Evolutionary conservation across 2,113 vertebrate genomes (phyloP).

Genomic region (Rhynchomys soricoides): DNA sequence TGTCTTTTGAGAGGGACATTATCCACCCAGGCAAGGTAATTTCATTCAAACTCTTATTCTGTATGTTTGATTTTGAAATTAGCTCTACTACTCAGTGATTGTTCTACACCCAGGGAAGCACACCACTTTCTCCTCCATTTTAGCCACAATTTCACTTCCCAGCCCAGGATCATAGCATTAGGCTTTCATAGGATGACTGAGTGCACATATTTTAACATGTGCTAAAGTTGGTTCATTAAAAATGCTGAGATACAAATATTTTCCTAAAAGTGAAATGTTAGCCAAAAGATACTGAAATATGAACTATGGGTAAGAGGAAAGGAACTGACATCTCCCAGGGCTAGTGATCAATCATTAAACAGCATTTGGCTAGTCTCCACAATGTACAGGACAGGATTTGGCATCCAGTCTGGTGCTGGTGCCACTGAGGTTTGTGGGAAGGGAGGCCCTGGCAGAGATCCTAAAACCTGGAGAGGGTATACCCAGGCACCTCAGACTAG

Average conservation of each 20-base stretch:
- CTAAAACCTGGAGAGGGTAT: not conserved
- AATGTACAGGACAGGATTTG: conserved; percentile 24
- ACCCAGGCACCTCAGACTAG: not conserved
- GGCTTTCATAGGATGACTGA: not conserved
- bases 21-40: not conserved
- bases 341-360: conserved; percentile 21
- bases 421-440: conserved; percentile 52
- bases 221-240: not conserved
- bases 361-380: conserved; percentile 18
- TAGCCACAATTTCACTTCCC: not conserved
- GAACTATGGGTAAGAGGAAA: not conserved
- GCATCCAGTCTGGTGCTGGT: not conserved
- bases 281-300: not conserved
- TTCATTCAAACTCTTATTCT: not conserved
- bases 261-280: not conserved
- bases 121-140: not conserved
- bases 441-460: conserved; percentile 38
- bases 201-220: not conserved
- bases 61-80: not conserved
- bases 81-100: not conserved
- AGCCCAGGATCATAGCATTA: not conserved
- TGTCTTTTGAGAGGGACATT: not conserved
- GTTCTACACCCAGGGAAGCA: not conserved
- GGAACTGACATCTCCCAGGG: not conserved
- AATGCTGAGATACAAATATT: not conserved